Base-by-base conservation (phyloP, 2,888 invertebrate genomes). In the Griposia aprilina region DNA sequence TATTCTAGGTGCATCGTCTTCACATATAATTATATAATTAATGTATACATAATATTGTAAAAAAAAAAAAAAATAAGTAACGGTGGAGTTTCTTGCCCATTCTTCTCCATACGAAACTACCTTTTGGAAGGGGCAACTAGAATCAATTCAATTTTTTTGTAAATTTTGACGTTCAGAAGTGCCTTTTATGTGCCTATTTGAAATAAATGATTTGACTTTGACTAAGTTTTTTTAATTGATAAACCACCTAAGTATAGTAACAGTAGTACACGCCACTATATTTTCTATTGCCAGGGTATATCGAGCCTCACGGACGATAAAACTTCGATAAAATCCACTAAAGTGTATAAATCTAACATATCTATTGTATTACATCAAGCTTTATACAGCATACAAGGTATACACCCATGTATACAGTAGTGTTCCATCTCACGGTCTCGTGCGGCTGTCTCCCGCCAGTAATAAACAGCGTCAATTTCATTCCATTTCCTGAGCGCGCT, bases 381-480 rank as follows among this genome's bases (percentile, higher is more conserved):
- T 11, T 60, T 36, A 60, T 52, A 69, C 55, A 73, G 20, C 36
- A 10, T 65, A 23, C 23, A 48, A 10, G 7, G 8, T 41, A 41
- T 68, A 80, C 17, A 65, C n/a, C 59, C 26, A 70, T 65, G 1
- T 68, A 45, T 68, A 45, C 23, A 59, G 41, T 65, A 68, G 36
- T 70, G 73, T 77, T n/a, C 69, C 87, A 85, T 88, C 88, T 85
- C 90, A 90, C 90, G 91, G 88, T 91, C 91, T 92, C 92, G 87
- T 91, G 66, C 74, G 80, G 78, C 72, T 69, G 90, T 89, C 89
- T 89, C 89, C 86, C 41, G 88, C 84, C 82, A 86, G 87, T 91
- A 92, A 92, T 94, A 94, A 95, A 93, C 91, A 91, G 94, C 93
- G 90, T 95, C 96, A 96, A 96, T 96, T 96, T 95, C 94, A 93